These are phyloP conservation scores for Andrena cerasifolii DNA, from an alignment of 1,140 invertebrate genomes.

Conservation along the genomic window DNA sequence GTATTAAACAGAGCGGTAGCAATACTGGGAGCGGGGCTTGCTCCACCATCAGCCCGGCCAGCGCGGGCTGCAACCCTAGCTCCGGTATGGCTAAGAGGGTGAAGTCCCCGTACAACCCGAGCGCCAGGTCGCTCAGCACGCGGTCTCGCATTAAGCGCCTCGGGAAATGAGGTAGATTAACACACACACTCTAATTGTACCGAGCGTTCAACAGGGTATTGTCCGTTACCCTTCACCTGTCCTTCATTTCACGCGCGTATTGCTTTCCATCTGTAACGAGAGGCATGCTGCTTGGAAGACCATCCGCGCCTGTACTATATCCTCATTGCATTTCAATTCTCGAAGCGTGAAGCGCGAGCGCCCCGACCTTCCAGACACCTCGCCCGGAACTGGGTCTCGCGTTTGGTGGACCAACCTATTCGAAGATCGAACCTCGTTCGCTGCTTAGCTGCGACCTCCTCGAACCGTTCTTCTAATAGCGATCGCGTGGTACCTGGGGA, in stretches of 20 bases:
- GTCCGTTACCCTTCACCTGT: constrained; percentile 45
- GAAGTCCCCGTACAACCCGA: constrained; percentile 76
- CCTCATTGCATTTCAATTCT: constrained; percentile 31
- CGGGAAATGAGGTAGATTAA: constrained; percentile 72
- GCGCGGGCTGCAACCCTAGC: constrained; percentile 50
- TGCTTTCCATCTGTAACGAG: constrained; percentile 10
- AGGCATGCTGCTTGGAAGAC: not conserved
- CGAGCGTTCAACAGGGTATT: constrained; percentile 50
- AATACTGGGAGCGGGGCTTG: constrained; percentile 55
- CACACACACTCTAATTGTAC: constrained; percentile 4
- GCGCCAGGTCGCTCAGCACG: constrained; percentile 73
- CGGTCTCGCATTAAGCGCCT: constrained; percentile 79
- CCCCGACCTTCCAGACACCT: constrained; percentile 4
- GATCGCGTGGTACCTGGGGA: not conserved
- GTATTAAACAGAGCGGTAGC: constrained; percentile 63
- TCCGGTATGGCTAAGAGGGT: constrained; percentile 74
- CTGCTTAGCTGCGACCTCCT: not conserved
- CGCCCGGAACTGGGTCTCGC: constrained; percentile 3
- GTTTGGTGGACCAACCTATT: constrained; percentile 30
- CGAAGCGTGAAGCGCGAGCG: not conserved
- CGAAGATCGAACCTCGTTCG: not conserved
- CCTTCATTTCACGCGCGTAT: constrained; percentile 25
- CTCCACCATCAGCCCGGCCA: constrained; percentile 44
- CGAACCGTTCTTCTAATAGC: not conserved
- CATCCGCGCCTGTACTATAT: not conserved